Percentiles rank a stretch among this genome's conserved stretches.
These are phyloP conservation scores for Ctena decussata DNA, from an alignment of 2,888 invertebrate genomes.

Conservation along the genomic window DNA sequence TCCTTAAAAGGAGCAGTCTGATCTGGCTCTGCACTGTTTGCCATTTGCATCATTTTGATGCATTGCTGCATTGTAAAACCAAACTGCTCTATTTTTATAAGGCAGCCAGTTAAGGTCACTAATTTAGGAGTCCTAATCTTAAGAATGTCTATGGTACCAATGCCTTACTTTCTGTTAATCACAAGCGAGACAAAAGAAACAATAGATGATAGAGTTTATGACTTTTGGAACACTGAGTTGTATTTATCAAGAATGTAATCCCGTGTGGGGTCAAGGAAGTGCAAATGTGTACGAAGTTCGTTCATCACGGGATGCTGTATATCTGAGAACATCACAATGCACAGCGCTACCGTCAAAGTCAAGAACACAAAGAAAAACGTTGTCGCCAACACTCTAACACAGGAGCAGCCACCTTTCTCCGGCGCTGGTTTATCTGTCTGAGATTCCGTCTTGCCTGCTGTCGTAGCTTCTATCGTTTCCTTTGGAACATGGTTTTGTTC, in stretches of 20 bases:
- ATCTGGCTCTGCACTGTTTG: too few relatives aligned
- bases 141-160: too few relatives aligned
- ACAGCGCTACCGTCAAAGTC: conserved; percentile 71
- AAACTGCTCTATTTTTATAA: too few relatives aligned
- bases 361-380: conserved; percentile 74
- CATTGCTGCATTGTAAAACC: too few relatives aligned
- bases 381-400: conserved; percentile 68
- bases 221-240: conserved; percentile 39
- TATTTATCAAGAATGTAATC: conserved; percentile 72
- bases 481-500: conserved; percentile 66
- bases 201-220: conserved; percentile 11
- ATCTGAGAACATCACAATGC: conserved; percentile 77
- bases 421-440: conserved; percentile 21
- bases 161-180: too few relatives aligned
- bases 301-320: conserved; percentile 76
- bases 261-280: conserved; percentile 78
- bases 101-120: too few relatives aligned
- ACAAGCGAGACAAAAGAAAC: neutral
- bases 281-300: conserved; percentile 70
- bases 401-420: conserved; percentile 57
- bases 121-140: too few relatives aligned
- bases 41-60: too few relatives aligned
- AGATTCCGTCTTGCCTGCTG: conserved; percentile 44
- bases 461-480: conserved; percentile 39
- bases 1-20: too few relatives aligned